Evolutionary conservation across 2,888 invertebrate species (phyloP).

Genomic region (Lithophane ornitopus): DNA sequence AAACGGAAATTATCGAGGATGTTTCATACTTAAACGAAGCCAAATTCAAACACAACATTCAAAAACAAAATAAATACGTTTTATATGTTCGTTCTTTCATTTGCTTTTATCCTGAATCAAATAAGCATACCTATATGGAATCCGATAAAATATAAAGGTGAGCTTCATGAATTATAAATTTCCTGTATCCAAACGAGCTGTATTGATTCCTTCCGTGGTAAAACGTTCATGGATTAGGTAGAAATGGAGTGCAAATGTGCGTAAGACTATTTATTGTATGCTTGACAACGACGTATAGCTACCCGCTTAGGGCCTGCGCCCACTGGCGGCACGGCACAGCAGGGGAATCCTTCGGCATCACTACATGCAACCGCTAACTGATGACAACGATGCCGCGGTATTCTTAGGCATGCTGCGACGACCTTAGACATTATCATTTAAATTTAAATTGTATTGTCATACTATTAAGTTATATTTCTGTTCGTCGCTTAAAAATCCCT

Average conservation of each 20-base stretch:
- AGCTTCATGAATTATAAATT: constrained; percentile 55
- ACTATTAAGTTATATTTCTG: too few relatives aligned
- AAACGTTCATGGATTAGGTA: constrained; percentile 5
- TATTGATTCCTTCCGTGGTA: constrained; percentile 49
- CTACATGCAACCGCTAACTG: too few relatives aligned
- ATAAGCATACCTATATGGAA: constrained; percentile 28
- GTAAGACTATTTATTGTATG: too few relatives aligned
- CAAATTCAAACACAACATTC: too few relatives aligned
- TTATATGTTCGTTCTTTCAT: constrained; percentile 23
- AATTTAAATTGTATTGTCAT: too few relatives aligned
- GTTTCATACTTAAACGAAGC: background rate
- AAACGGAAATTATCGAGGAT: background rate
- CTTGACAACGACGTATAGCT: background rate
- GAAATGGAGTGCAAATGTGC: constrained; percentile 19
- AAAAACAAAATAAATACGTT: constrained; percentile 20
- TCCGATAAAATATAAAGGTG: constrained; percentile 39
- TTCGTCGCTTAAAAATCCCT: too few relatives aligned
- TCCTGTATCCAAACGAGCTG: constrained; percentile 36
- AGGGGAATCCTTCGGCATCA: too few relatives aligned
- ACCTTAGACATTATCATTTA: too few relatives aligned
- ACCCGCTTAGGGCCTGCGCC: too few relatives aligned
- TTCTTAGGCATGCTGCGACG: too few relatives aligned
- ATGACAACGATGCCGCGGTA: too few relatives aligned
- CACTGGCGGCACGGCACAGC: too few relatives aligned
- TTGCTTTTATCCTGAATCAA: constrained; percentile 41